Evolutionary conservation across 2,888 invertebrate species (phyloP), one percentile per base, ranked within the genome.

Genomic region (Melipona bicolor): DNA sequence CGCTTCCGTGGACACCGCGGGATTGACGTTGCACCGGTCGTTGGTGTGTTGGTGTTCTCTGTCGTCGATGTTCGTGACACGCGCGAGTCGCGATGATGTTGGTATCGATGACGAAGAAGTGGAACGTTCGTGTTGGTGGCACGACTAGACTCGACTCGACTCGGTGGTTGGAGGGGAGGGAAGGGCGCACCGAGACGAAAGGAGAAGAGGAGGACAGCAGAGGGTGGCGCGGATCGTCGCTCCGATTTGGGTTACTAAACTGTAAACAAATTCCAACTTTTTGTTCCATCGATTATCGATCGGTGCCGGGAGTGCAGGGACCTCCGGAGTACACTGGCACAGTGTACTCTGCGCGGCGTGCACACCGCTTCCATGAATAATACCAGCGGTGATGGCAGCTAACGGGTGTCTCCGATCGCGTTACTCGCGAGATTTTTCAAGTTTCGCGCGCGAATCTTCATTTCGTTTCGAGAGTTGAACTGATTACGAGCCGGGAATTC

Each of bases 201-300:
- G 73, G 75, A 77, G 87, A n/a, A 65, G 70, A 61, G 80, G 76
- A 80, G 32, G 4, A 32, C 61, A 52, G 75, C 49, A 70, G 78
- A 62, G 86, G 80, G 79, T 77, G 88, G 79, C 77, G 87, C 79
- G 88, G 85, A 86, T 87, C 84, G 84, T 87, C 85, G 83, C 89
- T 88, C 90, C 89, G 92, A 93, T 93, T 93, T 93, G 92, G 93
- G 93, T 93, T 93, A 93, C 93, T 91, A 93, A 93, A 92, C 93
- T 93, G 93, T 94, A 94, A 94, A 94, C 93, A 94, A 93, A 94
- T 93, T 92, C 92, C 77, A 86, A 91, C 90, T 91, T 92, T 93
- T 93, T 93, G 90, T 91, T 88, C 90, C 86, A 93, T 93, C 93
- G 93, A 94, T 93, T 92, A 94, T 94, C 93, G 93, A 94, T 92